Evolutionary conservation across 2,888 invertebrate species (phyloP).

Genomic region (Junonia oenone): DNA sequence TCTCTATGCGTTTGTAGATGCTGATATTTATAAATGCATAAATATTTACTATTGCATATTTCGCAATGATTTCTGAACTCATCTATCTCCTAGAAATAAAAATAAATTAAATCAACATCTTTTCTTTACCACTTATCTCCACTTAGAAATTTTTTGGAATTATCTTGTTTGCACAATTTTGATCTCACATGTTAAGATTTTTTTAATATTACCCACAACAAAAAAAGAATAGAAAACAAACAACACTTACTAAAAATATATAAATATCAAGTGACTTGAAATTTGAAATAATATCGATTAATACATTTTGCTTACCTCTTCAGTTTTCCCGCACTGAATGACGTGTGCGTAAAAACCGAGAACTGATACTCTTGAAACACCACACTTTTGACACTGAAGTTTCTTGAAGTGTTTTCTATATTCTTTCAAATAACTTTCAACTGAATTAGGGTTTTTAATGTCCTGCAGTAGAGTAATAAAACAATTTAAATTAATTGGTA

Average conservation of each 20-base stretch:
- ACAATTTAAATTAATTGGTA: too few relatives aligned
- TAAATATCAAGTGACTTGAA: too few relatives aligned
- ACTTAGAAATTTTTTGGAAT: too few relatives aligned
- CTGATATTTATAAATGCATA: slow-evolving; percentile 78
- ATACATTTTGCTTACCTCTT: slow-evolving; percentile 56
- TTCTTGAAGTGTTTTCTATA: slow-evolving; percentile 56
- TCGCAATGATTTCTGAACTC: slow-evolving; percentile 70
- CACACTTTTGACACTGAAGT: slow-evolving; percentile 78
- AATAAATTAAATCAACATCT: background rate
- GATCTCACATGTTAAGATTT: too few relatives aligned
- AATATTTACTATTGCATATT: slow-evolving; percentile 68
- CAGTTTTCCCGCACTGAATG: slow-evolving; percentile 79
- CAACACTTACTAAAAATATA: too few relatives aligned
- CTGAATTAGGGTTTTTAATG: slow-evolving; percentile 61
- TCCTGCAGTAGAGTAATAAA: too few relatives aligned
- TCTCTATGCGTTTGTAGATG: slow-evolving; percentile 75
- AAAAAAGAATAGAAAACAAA: too few relatives aligned
- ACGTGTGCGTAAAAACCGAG: slow-evolving; percentile 82
- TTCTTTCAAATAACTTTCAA: slow-evolving; percentile 61
- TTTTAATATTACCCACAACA: too few relatives aligned
- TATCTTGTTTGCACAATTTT: too few relatives aligned
- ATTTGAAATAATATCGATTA: too few relatives aligned
- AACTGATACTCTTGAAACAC: slow-evolving; percentile 66
- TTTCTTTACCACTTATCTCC: too few relatives aligned
- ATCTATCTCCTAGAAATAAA: slow-evolving; percentile 61